These are phyloP conservation scores for Haliclystus octoradiatus DNA, from an alignment of 30 jellyfish, hydroid and myxozoan genomes.

Conservation along the genomic window DNA sequence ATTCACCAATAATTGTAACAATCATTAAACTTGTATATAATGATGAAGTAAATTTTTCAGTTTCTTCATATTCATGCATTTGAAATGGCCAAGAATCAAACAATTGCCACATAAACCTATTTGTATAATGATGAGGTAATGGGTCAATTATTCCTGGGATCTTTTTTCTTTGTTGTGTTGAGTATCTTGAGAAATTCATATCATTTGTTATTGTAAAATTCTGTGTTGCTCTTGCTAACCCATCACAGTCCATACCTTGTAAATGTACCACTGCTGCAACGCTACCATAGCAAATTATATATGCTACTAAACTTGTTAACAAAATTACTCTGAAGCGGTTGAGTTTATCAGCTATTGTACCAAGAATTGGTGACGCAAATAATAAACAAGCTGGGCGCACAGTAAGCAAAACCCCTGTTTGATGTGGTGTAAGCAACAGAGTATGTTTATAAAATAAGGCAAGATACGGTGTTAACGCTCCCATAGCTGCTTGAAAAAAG, in stretches of 20 bases:
- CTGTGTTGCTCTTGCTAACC: not conserved
- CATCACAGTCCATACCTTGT: conserved; percentile 42
- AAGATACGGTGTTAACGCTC: conserved; percentile 49
- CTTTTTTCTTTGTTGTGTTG: too few species aligned
- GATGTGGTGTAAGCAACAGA: conserved; percentile 62
- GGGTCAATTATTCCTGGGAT: too few species aligned
- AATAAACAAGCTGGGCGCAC: conserved; percentile 46
- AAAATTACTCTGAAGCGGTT: conserved; percentile 35
- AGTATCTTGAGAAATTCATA: not conserved
- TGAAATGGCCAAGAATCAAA: conserved; percentile 70
- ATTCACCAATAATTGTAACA: conserved; percentile 60
- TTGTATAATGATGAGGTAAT: conserved; percentile 29
- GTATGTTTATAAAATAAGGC: conserved; percentile 71
- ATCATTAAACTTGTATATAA: conserved; percentile 25
- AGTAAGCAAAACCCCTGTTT: conserved; percentile 45
- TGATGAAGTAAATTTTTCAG: conserved; percentile 35
- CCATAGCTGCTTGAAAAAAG: conserved; percentile 42
- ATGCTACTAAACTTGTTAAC: conserved; percentile 45
- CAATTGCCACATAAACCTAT: conserved; percentile 48
- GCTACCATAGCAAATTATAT: conserved; percentile 34
- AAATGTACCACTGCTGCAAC: conserved; percentile 49
- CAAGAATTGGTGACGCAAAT: conserved; percentile 69
- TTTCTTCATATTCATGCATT: conserved; percentile 22
- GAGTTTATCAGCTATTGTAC: conserved; percentile 64
- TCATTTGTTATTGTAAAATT: not conserved